Percentiles rank a stretch among this genome's conserved stretches.
Evolutionary conservation across 2,113 vertebrate genomes (phyloP).

Genomic region (Saguinus midas): DNA sequence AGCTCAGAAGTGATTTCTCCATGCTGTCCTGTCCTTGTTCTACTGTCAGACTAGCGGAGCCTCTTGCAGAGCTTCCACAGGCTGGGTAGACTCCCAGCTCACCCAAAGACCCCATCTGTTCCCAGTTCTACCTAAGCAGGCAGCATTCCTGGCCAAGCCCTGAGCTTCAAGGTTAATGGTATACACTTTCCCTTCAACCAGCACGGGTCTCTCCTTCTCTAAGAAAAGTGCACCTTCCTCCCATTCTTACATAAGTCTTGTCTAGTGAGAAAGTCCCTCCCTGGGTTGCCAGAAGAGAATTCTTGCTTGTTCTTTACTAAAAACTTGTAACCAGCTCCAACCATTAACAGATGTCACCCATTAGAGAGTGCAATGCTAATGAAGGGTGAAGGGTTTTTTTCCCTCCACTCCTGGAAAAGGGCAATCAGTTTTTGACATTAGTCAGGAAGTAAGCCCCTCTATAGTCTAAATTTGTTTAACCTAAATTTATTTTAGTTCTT

Average conservation of each 20-base stretch:
- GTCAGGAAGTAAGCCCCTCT: not conserved
- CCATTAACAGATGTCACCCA: not conserved
- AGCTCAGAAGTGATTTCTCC: not conserved
- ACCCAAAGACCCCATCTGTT: not conserved
- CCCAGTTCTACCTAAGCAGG: not conserved
- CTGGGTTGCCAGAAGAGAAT: constrained; percentile 3
- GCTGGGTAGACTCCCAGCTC: not conserved
- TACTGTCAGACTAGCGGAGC: not conserved
- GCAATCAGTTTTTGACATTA: constrained; percentile 42
- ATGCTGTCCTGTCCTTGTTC: not conserved
- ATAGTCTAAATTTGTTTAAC: constrained; percentile 32
- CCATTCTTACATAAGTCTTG: not conserved
- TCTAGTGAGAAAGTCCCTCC: not conserved
- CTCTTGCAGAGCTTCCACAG: not conserved
- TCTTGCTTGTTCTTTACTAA: not conserved
- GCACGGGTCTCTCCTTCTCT: not conserved
- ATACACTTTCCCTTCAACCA: not conserved
- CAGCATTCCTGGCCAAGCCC: not conserved
- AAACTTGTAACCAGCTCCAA: not conserved
- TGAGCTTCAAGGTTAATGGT: not conserved
- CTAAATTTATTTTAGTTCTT: constrained; percentile 30
- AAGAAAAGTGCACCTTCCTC: not conserved
- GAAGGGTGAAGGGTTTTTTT: not conserved
- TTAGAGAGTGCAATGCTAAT: not conserved
- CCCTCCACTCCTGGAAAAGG: not conserved